Conservation (phyloP, 2,113 vertebrate species). For the Lutjanus erythropterus region DNA sequence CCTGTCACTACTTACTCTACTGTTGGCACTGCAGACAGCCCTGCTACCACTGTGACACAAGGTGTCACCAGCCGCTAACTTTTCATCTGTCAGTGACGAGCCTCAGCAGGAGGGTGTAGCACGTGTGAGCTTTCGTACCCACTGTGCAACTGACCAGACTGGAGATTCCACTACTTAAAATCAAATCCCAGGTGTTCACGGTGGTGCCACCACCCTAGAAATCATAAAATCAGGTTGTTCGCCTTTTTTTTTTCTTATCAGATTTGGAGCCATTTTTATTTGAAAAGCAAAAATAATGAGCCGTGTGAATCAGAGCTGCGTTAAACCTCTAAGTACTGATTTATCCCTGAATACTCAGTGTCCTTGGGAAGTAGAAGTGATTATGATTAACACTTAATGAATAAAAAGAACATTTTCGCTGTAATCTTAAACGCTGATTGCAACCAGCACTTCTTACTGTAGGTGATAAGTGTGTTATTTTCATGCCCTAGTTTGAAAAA, state of each 20-base stretch:
- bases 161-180: neutral
- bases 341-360: neutral
- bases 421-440: conserved; percentile 6
- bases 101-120: neutral
- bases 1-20: neutral
- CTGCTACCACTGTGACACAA: conserved; percentile 13
- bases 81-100: conserved; percentile 27
- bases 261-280: too few relatives aligned
- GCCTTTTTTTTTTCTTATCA: neutral
- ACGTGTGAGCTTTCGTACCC: neutral
- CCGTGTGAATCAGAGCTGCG: neutral
- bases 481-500: neutral
- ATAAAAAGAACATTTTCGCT: neutral
- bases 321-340: neutral
- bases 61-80: conserved; percentile 32
- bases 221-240: neutral
- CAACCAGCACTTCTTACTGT: neutral
- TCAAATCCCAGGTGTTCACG: neutral
- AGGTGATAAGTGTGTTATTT: neutral
- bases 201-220: neutral
- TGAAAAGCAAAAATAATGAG: neutral
- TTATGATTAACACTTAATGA: conserved; percentile 7
- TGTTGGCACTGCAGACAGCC: conserved; percentile 21
- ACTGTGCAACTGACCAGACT: neutral
- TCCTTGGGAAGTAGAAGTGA: conserved; percentile 18